Percentiles rank a stretch among this genome's conserved stretches.
Evolutionary conservation across 2,113 vertebrate genomes (phyloP).

Genomic region (Eleginops maclovinus): DNA sequence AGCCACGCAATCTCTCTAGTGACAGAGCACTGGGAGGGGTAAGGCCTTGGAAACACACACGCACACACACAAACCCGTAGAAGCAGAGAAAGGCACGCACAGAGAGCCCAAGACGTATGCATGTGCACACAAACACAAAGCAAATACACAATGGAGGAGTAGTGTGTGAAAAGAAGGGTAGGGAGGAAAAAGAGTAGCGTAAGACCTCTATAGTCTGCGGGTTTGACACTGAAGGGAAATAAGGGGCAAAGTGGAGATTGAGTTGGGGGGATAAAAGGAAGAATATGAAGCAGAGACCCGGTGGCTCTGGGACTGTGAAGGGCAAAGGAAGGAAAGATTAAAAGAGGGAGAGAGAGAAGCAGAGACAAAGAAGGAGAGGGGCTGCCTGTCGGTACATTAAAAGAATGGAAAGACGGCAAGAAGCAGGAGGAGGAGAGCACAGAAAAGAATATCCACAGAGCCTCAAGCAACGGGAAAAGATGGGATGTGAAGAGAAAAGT

Average conservation of each 20-base stretch:
- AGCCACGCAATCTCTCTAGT: conserved; percentile 66
- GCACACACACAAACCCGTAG: conserved; percentile 34
- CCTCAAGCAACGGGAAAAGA: conserved; percentile 54
- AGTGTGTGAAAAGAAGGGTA: conserved; percentile 1
- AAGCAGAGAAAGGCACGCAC: conserved; percentile 30
- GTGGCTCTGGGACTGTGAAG: conserved; percentile 41
- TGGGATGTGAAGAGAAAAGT: conserved; percentile 36
- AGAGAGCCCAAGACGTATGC: conserved; percentile 2
- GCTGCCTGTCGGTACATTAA: conserved; percentile 34
- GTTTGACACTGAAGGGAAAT: conserved; percentile 47
- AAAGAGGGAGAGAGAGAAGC: conserved; percentile 36
- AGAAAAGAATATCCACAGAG: conserved; percentile 39
- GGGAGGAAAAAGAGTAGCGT: neutral
- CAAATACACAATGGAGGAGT: conserved; percentile 23
- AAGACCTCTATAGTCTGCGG: conserved; percentile 16
- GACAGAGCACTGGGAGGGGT: conserved; percentile 67
- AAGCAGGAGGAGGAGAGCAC: conserved; percentile 13
- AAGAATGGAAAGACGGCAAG: conserved; percentile 24
- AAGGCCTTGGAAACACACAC: conserved; percentile 44
- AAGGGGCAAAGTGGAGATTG: conserved; percentile 24
- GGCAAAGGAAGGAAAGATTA: conserved; percentile 45
- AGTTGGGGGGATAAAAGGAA: conserved; percentile 29
- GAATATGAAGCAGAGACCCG: conserved; percentile 28
- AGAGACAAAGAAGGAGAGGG: conserved; percentile 30
- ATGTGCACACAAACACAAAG: neutral